Evolutionary conservation across 2,888 invertebrate genomes (phyloP).

Genomic region (Formica aserva): DNA sequence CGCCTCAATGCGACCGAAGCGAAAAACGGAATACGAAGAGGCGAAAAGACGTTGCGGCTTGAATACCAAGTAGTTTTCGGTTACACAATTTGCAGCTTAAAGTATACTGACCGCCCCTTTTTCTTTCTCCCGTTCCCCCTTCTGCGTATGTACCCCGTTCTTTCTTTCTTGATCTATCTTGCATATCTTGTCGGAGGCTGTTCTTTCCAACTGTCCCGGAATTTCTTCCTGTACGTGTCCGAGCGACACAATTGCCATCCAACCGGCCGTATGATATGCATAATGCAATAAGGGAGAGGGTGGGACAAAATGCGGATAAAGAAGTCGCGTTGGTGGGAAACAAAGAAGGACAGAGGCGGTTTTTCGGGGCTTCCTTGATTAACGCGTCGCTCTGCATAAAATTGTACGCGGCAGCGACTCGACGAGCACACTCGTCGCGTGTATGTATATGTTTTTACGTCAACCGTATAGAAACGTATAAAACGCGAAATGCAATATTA

Average conservation of each 20-base stretch:
- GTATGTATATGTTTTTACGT: background rate
- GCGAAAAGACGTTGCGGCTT: conserved; percentile 72
- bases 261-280: conserved; percentile 37
- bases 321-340: conserved; percentile 11
- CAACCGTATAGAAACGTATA: background rate
- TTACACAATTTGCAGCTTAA: conserved; percentile 65
- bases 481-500: conserved; percentile 16
- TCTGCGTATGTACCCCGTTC: background rate
- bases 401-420: background rate
- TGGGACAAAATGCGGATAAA: conserved; percentile 29
- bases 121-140: background rate
- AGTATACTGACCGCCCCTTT: conserved; percentile 59
- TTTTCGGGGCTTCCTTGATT: conserved; percentile 36
- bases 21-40: conserved; percentile 68
- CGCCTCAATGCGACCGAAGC: conserved; percentile 63
- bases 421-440: background rate
- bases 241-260: conserved; percentile 4
- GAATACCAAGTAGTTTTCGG: conserved; percentile 79
- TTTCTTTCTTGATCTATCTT: conserved; percentile 8
- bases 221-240: conserved; percentile 22
- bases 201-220: background rate
- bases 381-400: conserved; percentile 14
- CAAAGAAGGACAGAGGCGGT: background rate
- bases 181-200: background rate
- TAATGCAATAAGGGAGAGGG: conserved; percentile 43